Conservation (phyloP, 2,113 vertebrate species). For the Actenoides hombroni region DNA sequence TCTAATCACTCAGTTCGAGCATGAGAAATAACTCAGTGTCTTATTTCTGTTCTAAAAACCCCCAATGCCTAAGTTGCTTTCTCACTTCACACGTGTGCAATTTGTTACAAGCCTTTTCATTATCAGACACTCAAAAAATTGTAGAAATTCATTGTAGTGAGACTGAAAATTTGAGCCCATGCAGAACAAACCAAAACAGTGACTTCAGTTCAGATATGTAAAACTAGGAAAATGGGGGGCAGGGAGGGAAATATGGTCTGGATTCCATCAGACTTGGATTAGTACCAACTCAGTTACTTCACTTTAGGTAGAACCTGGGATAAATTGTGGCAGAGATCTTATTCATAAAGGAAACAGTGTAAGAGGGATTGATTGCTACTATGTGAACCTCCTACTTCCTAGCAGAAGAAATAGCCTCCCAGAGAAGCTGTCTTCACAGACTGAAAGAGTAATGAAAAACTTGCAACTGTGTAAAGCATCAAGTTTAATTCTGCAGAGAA, state of each 20-base stretch:
- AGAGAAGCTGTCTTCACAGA: background rate
- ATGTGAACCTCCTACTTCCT: background rate
- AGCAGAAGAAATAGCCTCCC: background rate
- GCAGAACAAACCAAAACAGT: background rate
- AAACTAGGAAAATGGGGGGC: background rate
- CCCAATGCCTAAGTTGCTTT: background rate
- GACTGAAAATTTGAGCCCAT: background rate
- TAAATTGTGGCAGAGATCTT: background rate
- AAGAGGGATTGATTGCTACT: background rate
- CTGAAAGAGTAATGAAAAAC: background rate
- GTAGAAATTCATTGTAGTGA: background rate
- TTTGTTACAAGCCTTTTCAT: background rate
- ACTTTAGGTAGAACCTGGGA: background rate
- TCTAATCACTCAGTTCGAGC: background rate
- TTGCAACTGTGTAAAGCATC: background rate
- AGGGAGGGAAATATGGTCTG: rapidly evolving
- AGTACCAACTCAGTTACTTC: background rate
- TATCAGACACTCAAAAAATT: background rate
- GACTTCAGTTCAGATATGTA: background rate
- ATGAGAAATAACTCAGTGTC: background rate
- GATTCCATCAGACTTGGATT: background rate
- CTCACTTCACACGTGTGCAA: background rate
- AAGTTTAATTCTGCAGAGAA: background rate
- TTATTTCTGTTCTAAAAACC: background rate
- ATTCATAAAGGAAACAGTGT: background rate